Percentiles rank a stretch among this genome's conserved stretches.
Conservation (phyloP, 2,888 invertebrate species). For the Plagodis pulveraria region DNA sequence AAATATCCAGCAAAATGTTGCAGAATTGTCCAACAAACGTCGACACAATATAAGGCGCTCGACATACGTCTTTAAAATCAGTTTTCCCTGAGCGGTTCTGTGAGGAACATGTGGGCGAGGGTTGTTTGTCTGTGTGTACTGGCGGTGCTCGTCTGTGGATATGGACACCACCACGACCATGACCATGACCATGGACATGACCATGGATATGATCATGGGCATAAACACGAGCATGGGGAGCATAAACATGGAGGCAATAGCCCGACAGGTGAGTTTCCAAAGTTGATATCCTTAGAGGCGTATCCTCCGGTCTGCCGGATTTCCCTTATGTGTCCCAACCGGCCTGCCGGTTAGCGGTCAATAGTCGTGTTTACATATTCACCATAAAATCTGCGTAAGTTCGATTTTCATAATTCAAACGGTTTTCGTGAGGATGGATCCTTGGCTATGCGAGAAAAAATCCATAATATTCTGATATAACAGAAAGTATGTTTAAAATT, state of each 20-base stretch:
- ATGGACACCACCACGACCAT: constrained; percentile 3
- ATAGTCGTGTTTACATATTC: too few species aligned
- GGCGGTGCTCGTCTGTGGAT: constrained; percentile 5
- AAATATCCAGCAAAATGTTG: not conserved
- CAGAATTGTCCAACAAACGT: constrained; percentile 5
- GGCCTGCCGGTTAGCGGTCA: too few species aligned
- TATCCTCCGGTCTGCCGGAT: too few species aligned
- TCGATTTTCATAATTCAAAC: too few species aligned
- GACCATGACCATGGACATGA: not conserved
- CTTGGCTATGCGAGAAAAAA: too few species aligned
- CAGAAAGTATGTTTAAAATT: too few species aligned
- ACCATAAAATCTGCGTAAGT: too few species aligned
- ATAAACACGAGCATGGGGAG: not conserved
- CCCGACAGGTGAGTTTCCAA: not conserved
- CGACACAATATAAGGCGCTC: not conserved
- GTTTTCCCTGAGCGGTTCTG: not conserved
- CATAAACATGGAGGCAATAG: not conserved
- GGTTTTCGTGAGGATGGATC: too few species aligned
- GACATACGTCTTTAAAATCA: not conserved
- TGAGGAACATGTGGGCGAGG: constrained; percentile 12
- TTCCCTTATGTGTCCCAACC: too few species aligned
- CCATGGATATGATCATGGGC: not conserved
- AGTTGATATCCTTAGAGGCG: too few species aligned
- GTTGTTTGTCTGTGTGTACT: constrained; percentile 3
- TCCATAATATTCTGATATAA: too few species aligned